These are phyloP conservation scores for Brachionus sp. DNA, from an alignment of 1,140 invertebrate genomes.

Conservation along the genomic window DNA sequence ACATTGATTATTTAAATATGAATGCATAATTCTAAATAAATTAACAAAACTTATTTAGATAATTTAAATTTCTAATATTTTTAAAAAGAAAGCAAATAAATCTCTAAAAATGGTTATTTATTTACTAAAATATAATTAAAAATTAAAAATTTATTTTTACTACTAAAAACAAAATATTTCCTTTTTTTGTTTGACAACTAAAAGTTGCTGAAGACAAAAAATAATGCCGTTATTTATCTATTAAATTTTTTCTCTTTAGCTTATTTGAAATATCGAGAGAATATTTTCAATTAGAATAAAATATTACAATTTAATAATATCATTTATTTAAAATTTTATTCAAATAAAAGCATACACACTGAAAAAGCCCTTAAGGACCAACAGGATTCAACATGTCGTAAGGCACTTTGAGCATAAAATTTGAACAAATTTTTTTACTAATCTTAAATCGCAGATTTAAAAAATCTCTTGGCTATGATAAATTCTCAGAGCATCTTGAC, in stretches of 20 bases:
- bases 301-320: neutral
- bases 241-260: neutral
- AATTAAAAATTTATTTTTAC: too few relatives aligned
- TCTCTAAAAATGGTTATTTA: too few relatives aligned
- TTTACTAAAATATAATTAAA: too few relatives aligned
- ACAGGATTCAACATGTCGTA: neutral
- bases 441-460: neutral
- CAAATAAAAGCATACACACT: neutral
- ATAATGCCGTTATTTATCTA: neutral
- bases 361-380: neutral
- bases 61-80: too few relatives aligned
- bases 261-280: neutral
- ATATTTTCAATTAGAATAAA: conserved; percentile 1
- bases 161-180: too few relatives aligned
- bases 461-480: conserved; percentile 49
- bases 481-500: conserved; percentile 59
- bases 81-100: too few relatives aligned
- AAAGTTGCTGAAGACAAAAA: neutral
- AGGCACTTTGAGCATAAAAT: neutral
- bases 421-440: neutral
- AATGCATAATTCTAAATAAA: too few relatives aligned
- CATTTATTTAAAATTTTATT: neutral
- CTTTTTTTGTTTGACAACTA: too few relatives aligned
- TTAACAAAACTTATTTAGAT: too few relatives aligned
- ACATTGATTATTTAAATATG: too few relatives aligned